Percentiles rank a stretch among this genome's conserved stretches.
phyloP scores from a whole-genome alignment of 2,113 vertebrate genomes.

The Nothocercus julius region DNA sequence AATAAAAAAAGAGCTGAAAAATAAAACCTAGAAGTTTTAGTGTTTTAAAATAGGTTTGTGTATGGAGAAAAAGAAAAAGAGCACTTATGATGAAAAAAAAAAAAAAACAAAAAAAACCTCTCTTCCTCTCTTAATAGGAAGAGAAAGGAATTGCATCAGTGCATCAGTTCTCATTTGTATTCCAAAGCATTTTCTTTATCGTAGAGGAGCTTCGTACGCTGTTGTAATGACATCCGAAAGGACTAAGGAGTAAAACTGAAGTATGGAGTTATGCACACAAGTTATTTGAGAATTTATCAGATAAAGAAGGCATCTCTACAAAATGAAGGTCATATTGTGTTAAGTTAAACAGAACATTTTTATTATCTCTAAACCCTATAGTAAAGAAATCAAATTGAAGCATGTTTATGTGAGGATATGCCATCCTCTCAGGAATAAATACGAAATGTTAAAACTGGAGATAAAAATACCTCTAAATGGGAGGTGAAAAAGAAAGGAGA shows the following conservation, averaged over 20 bases:
- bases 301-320: conserved; percentile 19
- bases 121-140: not conserved
- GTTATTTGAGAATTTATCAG: not conserved
- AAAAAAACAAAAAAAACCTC: too few relatives aligned
- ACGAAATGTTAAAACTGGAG: not conserved
- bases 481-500: not conserved
- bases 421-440: not conserved
- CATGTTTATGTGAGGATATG: not conserved
- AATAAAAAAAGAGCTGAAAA: conserved; percentile 26
- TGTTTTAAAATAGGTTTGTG: not conserved
- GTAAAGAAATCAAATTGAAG: not conserved
- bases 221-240: not conserved
- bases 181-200: not conserved
- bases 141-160: conserved; percentile 13
- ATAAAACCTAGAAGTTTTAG: conserved; percentile 35
- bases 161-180: not conserved
- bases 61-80: conserved; percentile 17
- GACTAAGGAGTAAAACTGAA: not conserved
- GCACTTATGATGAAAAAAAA: conserved; percentile 8
- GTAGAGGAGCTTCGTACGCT: not conserved
- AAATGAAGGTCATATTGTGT: not conserved
- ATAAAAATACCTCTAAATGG: not conserved
- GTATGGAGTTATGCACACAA: not conserved
- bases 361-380: not conserved
- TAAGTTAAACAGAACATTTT: not conserved